phyloP scores from a whole-genome alignment of 2,797 vertebrate genomes.

The Lepilemur ruficaudatus region DNA sequence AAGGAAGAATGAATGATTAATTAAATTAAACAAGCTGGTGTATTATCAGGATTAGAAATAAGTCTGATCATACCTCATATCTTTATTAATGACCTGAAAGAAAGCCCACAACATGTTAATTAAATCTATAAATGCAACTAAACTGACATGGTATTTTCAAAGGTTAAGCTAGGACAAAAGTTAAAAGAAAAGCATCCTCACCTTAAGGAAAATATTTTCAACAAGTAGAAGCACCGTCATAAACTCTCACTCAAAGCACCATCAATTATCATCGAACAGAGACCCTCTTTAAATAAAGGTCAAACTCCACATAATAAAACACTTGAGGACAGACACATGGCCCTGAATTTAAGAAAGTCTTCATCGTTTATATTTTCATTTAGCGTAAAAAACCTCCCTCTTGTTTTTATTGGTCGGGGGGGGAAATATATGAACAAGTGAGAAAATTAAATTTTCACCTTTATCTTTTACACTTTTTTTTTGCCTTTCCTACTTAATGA shows the following conservation, averaged over 20 bases:
- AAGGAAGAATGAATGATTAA: slow-evolving; percentile 32
- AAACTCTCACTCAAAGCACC: slow-evolving; percentile 64
- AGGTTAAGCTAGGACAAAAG: slow-evolving; percentile 71
- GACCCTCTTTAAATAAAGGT: slow-evolving; percentile 75
- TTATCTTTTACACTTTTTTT: slow-evolving; percentile 60
- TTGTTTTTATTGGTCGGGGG: slow-evolving; percentile 65
- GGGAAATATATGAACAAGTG: slow-evolving; percentile 49
- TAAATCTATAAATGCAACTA: slow-evolving; percentile 72
- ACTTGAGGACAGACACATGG: slow-evolving; percentile 53
- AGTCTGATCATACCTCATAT: slow-evolving; percentile 49
- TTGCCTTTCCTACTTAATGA: slow-evolving; percentile 70
- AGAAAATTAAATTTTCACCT: slow-evolving; percentile 68
- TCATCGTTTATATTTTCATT: slow-evolving; percentile 63
- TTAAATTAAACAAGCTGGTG: slow-evolving; percentile 41
- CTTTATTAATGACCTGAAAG: slow-evolving; percentile 64
- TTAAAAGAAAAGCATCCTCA: slow-evolving; percentile 58
- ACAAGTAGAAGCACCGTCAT: slow-evolving; percentile 62
- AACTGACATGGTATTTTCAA: slow-evolving; percentile 69
- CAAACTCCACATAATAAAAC: slow-evolving; percentile 71
- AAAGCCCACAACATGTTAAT: slow-evolving; percentile 63
- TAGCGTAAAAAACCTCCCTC: slow-evolving; percentile 38
- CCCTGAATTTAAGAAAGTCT: slow-evolving; percentile 51
- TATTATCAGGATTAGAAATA: slow-evolving; percentile 54
- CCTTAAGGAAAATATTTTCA: slow-evolving; percentile 73
- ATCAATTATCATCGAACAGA: slow-evolving; percentile 70